These are phyloP conservation scores for Campopleginae sp. DNA, from an alignment of 2,888 invertebrate species.

Conservation along the genomic window DNA sequence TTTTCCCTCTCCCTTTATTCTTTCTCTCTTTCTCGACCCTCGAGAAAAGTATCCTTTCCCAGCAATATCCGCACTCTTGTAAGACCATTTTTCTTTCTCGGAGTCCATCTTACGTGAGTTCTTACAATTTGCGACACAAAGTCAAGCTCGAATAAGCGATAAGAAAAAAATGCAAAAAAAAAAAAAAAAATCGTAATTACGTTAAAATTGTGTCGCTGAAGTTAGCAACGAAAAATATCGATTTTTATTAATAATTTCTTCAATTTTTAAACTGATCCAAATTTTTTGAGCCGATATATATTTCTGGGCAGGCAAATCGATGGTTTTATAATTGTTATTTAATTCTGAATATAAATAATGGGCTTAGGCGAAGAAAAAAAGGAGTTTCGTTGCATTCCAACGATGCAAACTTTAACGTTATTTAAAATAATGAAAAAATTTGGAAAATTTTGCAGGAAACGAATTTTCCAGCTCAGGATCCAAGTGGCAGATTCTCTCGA, in stretches of 20 bases:
- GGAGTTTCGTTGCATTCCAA: no score
- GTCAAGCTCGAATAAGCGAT: neutral
- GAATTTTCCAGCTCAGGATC: neutral
- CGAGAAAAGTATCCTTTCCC: slow-evolving; percentile 55
- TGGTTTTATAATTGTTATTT: no score
- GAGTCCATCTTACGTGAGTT: slow-evolving; percentile 14
- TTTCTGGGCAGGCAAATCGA: no score
- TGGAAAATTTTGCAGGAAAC: neutral
- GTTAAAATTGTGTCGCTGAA: neutral
- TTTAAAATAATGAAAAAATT: no score
- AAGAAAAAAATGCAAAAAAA: neutral
- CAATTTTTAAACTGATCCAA: no score
- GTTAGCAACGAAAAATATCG: no score
- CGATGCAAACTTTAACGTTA: no score
- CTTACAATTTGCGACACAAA: slow-evolving; percentile 40
- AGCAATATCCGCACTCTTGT: slow-evolving; percentile 54
- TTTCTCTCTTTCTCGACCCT: slow-evolving; percentile 31
- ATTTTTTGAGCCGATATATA: no score
- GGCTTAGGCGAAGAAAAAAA: no score
- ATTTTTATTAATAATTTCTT: no score
- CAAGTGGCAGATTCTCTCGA: neutral
- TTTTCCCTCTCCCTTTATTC: slow-evolving; percentile 15
- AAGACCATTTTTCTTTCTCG: slow-evolving; percentile 37
- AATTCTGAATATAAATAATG: no score
- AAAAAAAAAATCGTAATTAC: neutral